phyloP scores from a whole-genome alignment of 2,113 vertebrate species.

The Chionomys nivalis region DNA sequence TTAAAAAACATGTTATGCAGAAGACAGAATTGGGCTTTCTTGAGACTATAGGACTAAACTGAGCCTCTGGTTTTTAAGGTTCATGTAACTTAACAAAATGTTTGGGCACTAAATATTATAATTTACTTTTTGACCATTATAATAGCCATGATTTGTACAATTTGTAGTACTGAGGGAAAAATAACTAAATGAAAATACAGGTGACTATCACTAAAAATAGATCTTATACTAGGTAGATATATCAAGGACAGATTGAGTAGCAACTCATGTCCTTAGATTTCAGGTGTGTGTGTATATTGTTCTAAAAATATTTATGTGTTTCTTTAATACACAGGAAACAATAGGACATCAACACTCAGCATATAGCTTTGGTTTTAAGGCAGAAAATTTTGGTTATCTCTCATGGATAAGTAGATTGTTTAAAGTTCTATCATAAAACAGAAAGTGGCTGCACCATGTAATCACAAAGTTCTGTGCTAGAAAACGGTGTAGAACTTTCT shows the following conservation, averaged over 20 bases:
- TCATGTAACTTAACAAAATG: neutral
- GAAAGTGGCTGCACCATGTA: neutral
- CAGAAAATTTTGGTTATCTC: neutral
- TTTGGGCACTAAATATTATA: neutral
- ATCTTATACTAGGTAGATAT: neutral
- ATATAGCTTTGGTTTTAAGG: neutral
- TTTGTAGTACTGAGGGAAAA: neutral
- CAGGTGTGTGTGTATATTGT: neutral
- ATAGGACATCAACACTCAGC: neutral
- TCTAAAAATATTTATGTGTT: neutral
- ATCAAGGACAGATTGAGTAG: neutral
- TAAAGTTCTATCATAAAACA: slow-evolving; percentile 27
- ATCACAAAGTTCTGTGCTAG: neutral
- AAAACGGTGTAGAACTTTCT: neutral
- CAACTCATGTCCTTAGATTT: neutral
- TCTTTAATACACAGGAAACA: slow-evolving; percentile 5
- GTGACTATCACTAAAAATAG: slow-evolving; percentile 8
- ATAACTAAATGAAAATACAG: neutral
- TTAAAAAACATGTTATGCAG: neutral
- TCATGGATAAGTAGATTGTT: neutral
- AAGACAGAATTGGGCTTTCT: neutral
- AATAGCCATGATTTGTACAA: neutral
- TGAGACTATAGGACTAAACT: neutral
- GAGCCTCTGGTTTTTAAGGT: neutral
- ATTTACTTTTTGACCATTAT: neutral